Percentiles rank a stretch among this genome's conserved stretches.
These are phyloP conservation scores for Solenopsis fugax DNA, from an alignment of 1,140 invertebrate genomes.

Conservation along the genomic window DNA sequence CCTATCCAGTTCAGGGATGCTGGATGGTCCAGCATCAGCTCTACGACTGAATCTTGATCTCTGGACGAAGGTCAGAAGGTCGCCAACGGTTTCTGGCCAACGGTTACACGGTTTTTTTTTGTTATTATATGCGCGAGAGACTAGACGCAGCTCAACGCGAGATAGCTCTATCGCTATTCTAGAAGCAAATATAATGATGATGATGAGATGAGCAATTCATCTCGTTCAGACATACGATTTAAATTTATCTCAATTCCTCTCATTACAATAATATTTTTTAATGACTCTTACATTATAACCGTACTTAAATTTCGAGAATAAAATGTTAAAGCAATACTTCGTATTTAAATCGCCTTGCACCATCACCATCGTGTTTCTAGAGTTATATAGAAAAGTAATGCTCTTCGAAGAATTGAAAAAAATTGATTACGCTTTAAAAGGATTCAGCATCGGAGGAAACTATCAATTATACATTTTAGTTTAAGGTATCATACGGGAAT, in stretches of 20 bases:
- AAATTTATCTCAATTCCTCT: not conserved
- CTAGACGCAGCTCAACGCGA: conserved; percentile 16
- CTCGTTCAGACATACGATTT: not conserved
- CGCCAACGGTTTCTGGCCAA: conserved; percentile 75
- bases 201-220: not conserved
- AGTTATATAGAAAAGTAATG: not conserved
- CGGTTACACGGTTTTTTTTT: conserved; percentile 59
- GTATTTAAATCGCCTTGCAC: not conserved
- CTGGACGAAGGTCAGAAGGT: conserved; percentile 69
- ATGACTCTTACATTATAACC: not conserved
- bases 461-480: not conserved
- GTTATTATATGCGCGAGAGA: conserved; percentile 7
- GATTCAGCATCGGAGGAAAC: not conserved
- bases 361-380: not conserved
- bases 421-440: not conserved
- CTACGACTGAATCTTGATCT: conserved; percentile 78
- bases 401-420: not conserved
- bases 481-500: not conserved
- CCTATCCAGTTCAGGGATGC: conserved; percentile 83
- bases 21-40: conserved; percentile 79
- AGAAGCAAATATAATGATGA: not conserved
- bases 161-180: not conserved
- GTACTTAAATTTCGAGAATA: not conserved
- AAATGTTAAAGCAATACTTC: not conserved
- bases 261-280: not conserved